Base-by-base conservation (phyloP, 2,888 invertebrate genomes). In the Drosophila silvestris region DNA sequence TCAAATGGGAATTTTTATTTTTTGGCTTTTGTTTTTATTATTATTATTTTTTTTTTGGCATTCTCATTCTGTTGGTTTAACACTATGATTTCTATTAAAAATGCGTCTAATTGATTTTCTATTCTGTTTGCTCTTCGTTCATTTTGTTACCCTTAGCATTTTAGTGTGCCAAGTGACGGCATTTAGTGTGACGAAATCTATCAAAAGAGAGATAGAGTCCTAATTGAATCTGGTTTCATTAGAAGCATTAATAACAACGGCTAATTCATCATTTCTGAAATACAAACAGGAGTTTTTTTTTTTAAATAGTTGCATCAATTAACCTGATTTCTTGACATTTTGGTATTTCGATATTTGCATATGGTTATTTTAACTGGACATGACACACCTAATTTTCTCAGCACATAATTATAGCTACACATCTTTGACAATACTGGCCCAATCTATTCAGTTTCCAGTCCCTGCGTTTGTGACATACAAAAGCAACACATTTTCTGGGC, bases 41-140 rank as follows among this genome's bases (percentile, higher is more conserved):
- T 58, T 39, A 60, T 26, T 26, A 26, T 41, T 30, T 22, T 22
- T 51, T 64, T 79, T 59, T 67, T 37, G 61, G 22, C 58, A 50
- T 66, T 56, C 28, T 53, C 12, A 41, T 47, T 66, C 50, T 67
- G 74, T 75, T 83, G 69, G 73, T 56, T 62, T 74, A 78, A 74
- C 80, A 80, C 78, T 74, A 82, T 50, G 60, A 30, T 60, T 67
- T 65, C 57, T 66, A 58, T 73, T 70, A 61, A 74, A 84, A 70
- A 59, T 51, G 56, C 22, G 58, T 71, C 67, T 74, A 81, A 84
- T 86, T 81, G 84, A 78, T 78, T 75, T 76, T 51, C 4, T 16
- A 33, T 58, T 30, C 12, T 26, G 52, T 62, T 33, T 56, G 32
- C 41, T n/a, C 26, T 56, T 33, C 14, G 2, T 14, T 28, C 47